A percentile compares a stretch with the other conserved stretches of the same genome.
Evolutionary conservation across 1,140 invertebrate genomes (phyloP).

Genomic region (Acyrthosiphon pisum): DNA sequence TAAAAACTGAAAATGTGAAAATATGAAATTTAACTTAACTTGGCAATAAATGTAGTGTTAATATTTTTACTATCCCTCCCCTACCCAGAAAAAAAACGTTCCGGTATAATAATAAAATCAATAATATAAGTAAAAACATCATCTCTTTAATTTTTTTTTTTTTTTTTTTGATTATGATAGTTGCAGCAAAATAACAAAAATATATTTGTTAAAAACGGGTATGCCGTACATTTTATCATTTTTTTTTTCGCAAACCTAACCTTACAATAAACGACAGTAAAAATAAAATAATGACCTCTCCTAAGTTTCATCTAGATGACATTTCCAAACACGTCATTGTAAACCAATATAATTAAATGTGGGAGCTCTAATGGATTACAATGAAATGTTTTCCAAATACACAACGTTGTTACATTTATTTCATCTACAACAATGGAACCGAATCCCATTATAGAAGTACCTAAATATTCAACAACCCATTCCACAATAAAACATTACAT

Average conservation of each 20-base stretch:
- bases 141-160: neutral
- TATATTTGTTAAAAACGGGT: neutral
- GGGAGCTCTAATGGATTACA: neutral
- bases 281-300: neutral
- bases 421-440: neutral
- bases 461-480: constrained; percentile 8
- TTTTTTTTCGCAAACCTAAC: neutral
- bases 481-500: constrained; percentile 10
- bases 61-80: neutral
- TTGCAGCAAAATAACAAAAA: neutral
- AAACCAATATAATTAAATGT: constrained; percentile 2
- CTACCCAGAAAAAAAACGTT: no score
- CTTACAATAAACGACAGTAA: neutral
- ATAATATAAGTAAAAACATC: neutral
- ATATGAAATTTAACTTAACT: neutral
- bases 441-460: neutral
- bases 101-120: no score
- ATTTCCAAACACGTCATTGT: neutral
- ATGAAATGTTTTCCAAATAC: constrained; percentile 2
- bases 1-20: neutral
- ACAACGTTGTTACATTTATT: constrained; percentile 3
- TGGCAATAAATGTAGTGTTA: neutral
- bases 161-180: neutral
- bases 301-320: neutral
- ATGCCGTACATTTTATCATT: neutral